Conservation (phyloP, 2,113 vertebrate species). For the Daboia siamensis region DNA sequence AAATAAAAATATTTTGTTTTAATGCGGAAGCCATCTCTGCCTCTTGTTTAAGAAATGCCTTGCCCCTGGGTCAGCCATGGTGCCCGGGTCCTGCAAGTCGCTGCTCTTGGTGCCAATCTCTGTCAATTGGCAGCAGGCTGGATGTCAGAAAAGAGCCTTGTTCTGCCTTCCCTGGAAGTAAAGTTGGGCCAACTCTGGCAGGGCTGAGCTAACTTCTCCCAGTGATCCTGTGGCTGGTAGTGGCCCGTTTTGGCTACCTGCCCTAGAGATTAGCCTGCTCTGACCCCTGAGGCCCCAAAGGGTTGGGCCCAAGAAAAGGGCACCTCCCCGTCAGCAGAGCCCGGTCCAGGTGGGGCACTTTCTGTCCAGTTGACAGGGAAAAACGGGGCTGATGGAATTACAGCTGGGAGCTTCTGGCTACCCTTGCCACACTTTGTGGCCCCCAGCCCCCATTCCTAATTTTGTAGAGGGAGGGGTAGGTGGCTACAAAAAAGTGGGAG, state of each 20-base stretch:
- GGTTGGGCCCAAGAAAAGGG: not conserved
- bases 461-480: not conserved
- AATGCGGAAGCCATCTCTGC: too few species aligned
- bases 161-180: not conserved
- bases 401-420: not conserved
- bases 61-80: not conserved
- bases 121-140: too few species aligned
- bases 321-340: not conserved
- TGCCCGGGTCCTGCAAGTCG: rapidly evolving
- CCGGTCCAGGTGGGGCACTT: not conserved
- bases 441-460: not conserved
- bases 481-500: not conserved
- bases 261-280: too few species aligned
- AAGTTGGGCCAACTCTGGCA: too few species aligned
- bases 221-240: not conserved
- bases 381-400: not conserved
- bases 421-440: not conserved
- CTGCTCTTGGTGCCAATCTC: not conserved
- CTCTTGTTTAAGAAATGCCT: not conserved
- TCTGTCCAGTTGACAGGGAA: not conserved
- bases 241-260: not conserved
- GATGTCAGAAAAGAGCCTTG: not conserved
- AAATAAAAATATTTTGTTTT: not conserved
- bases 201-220: too few species aligned
- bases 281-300: not conserved